Conservation (phyloP, 2,888 invertebrate species). For the Trachelus troglodyta region DNA sequence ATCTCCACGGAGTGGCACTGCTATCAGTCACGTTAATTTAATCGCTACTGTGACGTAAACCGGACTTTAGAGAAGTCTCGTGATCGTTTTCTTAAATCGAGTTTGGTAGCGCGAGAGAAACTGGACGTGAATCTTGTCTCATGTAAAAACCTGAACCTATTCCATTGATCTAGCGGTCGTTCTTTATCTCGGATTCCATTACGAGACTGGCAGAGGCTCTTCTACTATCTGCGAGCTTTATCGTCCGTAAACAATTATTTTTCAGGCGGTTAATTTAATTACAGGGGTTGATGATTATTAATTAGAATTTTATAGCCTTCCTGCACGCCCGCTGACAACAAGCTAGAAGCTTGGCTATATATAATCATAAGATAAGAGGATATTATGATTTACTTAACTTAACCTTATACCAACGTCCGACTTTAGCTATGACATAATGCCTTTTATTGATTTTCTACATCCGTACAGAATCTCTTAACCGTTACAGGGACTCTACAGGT, state of each 20-base stretch:
- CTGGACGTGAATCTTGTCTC: background rate
- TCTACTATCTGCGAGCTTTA: constrained; percentile 20
- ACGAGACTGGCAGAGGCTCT: constrained; percentile 4
- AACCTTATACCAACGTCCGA: background rate
- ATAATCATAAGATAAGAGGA: background rate
- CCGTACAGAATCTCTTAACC: background rate
- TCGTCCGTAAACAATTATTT: constrained; percentile 30
- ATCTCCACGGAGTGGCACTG: background rate
- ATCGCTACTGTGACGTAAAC: background rate
- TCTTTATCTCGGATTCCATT: constrained; percentile 6
- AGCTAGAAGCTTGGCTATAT: background rate
- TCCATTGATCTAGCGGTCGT: constrained; percentile 1
- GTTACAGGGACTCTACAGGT: background rate
- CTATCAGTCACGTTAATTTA: background rate
- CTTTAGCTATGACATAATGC: background rate
- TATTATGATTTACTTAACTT: constrained; percentile 1
- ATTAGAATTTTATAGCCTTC: constrained; percentile 26
- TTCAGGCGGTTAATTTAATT: constrained; percentile 31
- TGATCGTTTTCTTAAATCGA: background rate
- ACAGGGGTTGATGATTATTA: constrained; percentile 27
- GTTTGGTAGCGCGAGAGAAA: background rate
- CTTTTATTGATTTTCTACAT: background rate
- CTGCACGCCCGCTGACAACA: constrained; percentile 5
- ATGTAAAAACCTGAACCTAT: background rate
- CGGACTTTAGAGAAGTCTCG: background rate